phyloP scores from a whole-genome alignment of 2,888 invertebrate species.

The Sclerodermus sp. region DNA sequence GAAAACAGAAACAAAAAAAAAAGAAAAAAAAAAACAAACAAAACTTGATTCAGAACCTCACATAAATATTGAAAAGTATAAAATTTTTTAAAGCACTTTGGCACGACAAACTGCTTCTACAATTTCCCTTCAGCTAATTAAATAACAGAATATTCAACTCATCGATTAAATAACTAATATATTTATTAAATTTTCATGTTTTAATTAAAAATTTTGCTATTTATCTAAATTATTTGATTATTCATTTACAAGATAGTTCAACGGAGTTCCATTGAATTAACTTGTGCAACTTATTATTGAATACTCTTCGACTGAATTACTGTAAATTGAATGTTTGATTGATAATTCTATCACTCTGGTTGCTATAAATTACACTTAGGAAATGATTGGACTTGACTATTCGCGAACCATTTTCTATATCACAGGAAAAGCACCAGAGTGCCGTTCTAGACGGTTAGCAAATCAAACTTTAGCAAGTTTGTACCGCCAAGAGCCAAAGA shows the following conservation, averaged over 20 bases:
- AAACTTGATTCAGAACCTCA: too few relatives aligned
- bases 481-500: constrained; percentile 29
- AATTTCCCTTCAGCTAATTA: too few relatives aligned
- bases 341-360: constrained; percentile 10
- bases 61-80: too few relatives aligned
- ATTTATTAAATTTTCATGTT: background rate
- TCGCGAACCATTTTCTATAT: constrained; percentile 28
- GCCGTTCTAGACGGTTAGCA: constrained; percentile 24
- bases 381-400: constrained; percentile 17
- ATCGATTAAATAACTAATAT: background rate
- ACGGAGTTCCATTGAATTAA: too few relatives aligned
- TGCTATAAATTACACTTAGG: constrained; percentile 14
- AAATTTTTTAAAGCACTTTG: constrained; percentile 32
- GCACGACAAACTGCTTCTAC: constrained; percentile 30
- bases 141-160: background rate
- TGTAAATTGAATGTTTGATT: constrained; percentile 5
- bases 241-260: too few relatives aligned
- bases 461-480: constrained; percentile 21
- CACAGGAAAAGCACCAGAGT: constrained; percentile 36
- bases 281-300: too few relatives aligned
- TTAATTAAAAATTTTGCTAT: too few relatives aligned
- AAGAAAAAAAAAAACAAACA: constrained; percentile 13
- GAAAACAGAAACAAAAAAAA: constrained; percentile 11
- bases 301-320: too few relatives aligned
- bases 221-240: too few relatives aligned